A percentile compares a stretch with the other conserved stretches of the same genome.
phyloP scores from a whole-genome alignment of 2,888 invertebrate species.

The Lepas anatifera region DNA sequence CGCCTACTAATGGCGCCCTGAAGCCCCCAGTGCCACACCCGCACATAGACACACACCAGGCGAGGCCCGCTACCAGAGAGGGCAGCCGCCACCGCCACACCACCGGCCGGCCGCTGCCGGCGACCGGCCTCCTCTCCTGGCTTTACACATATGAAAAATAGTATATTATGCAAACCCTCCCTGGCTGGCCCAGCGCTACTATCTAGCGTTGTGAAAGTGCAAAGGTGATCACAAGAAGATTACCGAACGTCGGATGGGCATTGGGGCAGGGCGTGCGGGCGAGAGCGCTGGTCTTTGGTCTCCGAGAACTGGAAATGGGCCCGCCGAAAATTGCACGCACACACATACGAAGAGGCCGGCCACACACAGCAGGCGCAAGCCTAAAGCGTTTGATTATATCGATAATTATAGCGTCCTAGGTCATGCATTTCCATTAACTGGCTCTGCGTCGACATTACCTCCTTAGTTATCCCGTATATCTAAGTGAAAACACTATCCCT shows the following conservation, averaged over 20 bases:
- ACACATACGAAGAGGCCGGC: no score
- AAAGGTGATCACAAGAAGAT: neutral
- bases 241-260: neutral
- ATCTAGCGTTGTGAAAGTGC: constrained; percentile 8
- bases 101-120: neutral
- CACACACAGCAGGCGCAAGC: neutral
- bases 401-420: no score
- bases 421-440: no score
- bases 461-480: no score
- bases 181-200: no score
- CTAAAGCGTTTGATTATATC: neutral
- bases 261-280: neutral
- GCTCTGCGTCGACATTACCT: no score
- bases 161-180: constrained; percentile 4
- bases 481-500: no score
- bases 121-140: neutral
- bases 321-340: no score
- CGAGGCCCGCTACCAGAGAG: neutral
- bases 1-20: neutral
- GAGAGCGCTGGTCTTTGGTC: neutral
- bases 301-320: no score
- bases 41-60: neutral
- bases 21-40: neutral
- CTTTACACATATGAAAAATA: constrained; percentile 2
- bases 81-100: neutral